Percentiles rank a stretch among this genome's conserved stretches.
phyloP scores from a whole-genome alignment of 1,140 invertebrate genomes.

The Gryon sp. region DNA sequence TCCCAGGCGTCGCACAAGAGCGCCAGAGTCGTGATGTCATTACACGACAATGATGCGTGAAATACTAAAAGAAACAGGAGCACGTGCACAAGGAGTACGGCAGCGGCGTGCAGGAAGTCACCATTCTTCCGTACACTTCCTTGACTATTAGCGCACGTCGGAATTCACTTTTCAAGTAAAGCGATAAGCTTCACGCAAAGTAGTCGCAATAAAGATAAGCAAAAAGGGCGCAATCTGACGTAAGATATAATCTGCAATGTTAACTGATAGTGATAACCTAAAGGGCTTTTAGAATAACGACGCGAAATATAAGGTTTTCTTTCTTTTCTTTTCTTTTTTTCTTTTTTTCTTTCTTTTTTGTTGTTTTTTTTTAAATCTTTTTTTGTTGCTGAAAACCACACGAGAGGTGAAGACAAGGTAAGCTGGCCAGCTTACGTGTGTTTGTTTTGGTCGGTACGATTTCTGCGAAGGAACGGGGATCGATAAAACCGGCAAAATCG shows the following conservation, averaged over 20 bases:
- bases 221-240: conserved; percentile 6
- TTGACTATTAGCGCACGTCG: conserved; percentile 65
- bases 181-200: conserved; percentile 63
- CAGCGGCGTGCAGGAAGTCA: conserved; percentile 61
- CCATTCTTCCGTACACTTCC: conserved; percentile 67
- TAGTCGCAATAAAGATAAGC: conserved; percentile 45
- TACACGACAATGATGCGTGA: conserved; percentile 45
- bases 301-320: background rate
- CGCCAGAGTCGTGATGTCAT: background rate
- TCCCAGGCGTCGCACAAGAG: conserved; percentile 18
- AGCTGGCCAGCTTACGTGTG: conserved; percentile 11
- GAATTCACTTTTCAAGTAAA: conserved; percentile 66
- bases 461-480: conserved; percentile 50
- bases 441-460: conserved; percentile 37
- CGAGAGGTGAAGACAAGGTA: background rate
- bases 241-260: background rate
- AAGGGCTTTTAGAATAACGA: background rate
- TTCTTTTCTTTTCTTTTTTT: background rate
- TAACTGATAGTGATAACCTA: conserved; percentile 15
- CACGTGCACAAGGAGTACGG: conserved; percentile 67
- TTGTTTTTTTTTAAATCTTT: background rate
- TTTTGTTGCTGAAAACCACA: background rate
- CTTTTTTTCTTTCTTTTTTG: background rate
- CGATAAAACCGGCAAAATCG: conserved; percentile 62
- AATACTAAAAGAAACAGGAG: conserved; percentile 43